These are phyloP conservation scores for Corythornis madagascariensis DNA, from an alignment of 2,113 vertebrate genomes.

Conservation along the genomic window DNA sequence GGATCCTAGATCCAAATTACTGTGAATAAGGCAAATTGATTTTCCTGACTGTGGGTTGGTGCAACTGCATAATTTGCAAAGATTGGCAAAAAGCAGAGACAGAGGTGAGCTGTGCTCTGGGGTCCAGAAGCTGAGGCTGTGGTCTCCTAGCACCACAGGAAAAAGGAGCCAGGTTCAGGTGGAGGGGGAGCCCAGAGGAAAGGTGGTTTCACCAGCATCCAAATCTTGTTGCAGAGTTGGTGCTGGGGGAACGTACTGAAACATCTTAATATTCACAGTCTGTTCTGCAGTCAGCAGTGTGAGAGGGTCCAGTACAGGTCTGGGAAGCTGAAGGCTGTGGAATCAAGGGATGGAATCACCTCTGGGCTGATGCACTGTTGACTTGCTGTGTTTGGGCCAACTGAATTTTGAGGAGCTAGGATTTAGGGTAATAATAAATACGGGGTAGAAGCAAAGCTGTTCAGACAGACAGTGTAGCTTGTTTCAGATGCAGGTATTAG, in stretches of 20 bases:
- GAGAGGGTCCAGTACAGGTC: neutral
- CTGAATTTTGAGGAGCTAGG: neutral
- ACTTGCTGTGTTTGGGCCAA: neutral
- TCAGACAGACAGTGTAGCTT: neutral
- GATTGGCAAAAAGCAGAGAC: neutral
- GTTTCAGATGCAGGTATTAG: neutral
- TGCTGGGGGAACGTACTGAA: fast-evolving
- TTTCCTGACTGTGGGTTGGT: neutral
- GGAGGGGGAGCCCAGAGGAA: neutral
- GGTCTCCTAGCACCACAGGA: neutral
- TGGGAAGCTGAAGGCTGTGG: neutral
- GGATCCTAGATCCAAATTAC: neutral
- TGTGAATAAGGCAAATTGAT: neutral
- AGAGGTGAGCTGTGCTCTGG: neutral
- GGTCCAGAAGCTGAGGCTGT: neutral
- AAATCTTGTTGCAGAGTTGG: neutral
- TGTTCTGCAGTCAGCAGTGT: neutral
- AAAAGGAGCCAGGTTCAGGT: neutral
- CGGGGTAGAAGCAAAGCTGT: neutral
- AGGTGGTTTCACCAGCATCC: neutral
- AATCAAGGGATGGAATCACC: neutral
- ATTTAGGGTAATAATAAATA: neutral
- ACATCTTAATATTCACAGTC: fast-evolving
- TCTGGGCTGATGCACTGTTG: neutral
- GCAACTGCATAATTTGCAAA: neutral